Evolutionary conservation across 1,140 invertebrate genomes (phyloP).

Genomic region (Drosophila nikananu): DNA sequence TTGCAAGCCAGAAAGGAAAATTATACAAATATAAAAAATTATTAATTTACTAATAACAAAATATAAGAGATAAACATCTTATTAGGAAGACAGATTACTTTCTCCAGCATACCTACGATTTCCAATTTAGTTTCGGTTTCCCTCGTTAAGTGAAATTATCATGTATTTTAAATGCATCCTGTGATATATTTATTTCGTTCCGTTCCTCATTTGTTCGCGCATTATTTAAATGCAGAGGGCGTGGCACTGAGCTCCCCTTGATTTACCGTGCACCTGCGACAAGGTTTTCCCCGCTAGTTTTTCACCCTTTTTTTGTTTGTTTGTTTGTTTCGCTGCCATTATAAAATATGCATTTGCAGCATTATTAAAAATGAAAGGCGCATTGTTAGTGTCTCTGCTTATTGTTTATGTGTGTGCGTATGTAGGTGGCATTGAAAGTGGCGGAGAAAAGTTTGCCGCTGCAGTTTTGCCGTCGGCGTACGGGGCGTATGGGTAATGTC

Average conservation of each 20-base stretch:
- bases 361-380: conserved; percentile 70
- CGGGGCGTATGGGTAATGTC: conserved; percentile 71
- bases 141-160: not conserved
- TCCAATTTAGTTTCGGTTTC: not conserved
- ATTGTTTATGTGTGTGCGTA: conserved; percentile 3
- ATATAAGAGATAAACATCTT: not conserved
- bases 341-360: conserved; percentile 76
- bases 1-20: not conserved
- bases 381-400: conserved; percentile 43
- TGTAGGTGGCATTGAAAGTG: conserved; percentile 67
- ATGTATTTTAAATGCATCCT: not conserved
- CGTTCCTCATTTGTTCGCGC: conserved; percentile 34
- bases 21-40: not conserved
- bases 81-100: not conserved
- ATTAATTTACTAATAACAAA: not conserved
- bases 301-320: conserved; percentile 42
- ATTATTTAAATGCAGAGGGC: conserved; percentile 56
- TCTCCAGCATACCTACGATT: rapidly evolving
- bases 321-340: conserved; percentile 47
- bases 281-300: conserved; percentile 36
- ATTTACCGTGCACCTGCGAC: conserved; percentile 73
- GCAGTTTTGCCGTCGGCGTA: conserved; percentile 41
- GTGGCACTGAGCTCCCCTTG: conserved; percentile 41
- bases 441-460: conserved; percentile 40
- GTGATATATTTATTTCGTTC: not conserved